phyloP scores from a whole-genome alignment of 2,113 vertebrate genomes.

The Mustelus asterias region DNA sequence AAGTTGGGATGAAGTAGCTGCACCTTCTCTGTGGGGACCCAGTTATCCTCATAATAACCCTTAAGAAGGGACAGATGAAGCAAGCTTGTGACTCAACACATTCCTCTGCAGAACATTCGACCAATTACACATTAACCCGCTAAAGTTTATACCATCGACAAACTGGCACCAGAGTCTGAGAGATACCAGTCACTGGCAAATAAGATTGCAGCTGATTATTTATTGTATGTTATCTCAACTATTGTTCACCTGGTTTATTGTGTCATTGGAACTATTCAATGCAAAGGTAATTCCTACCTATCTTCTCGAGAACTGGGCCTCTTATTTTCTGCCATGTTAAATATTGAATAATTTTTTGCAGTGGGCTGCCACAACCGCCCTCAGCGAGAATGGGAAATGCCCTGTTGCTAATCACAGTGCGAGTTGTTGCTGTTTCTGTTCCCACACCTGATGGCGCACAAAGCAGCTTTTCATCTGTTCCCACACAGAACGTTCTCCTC shows the following conservation, averaged over 20 bases:
- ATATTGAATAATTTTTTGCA: not conserved
- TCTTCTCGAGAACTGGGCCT: not conserved
- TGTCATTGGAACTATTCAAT: not conserved
- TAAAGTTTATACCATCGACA: not conserved
- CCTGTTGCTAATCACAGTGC: not conserved
- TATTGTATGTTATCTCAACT: not conserved
- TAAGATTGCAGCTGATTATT: not conserved
- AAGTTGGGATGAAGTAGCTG: not conserved
- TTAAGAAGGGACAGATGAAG: not conserved
- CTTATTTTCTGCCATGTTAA: not conserved
- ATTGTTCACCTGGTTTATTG: not conserved
- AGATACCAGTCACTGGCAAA: not conserved
- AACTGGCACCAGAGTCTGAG: not conserved
- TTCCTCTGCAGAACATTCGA: not conserved
- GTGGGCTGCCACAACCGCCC: not conserved
- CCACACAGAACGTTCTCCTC: too few species aligned
- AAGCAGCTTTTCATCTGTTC: too few species aligned
- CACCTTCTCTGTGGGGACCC: not conserved
- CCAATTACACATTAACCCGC: not conserved
- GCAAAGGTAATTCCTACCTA: not conserved
- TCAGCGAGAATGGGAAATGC: not conserved
- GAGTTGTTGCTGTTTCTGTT: too few species aligned
- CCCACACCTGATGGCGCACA: too few species aligned
- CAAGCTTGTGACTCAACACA: not conserved
- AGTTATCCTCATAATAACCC: not conserved